Evolutionary conservation across 2,113 vertebrate genomes (phyloP).

Genomic region (Carlito syrichta): DNA sequence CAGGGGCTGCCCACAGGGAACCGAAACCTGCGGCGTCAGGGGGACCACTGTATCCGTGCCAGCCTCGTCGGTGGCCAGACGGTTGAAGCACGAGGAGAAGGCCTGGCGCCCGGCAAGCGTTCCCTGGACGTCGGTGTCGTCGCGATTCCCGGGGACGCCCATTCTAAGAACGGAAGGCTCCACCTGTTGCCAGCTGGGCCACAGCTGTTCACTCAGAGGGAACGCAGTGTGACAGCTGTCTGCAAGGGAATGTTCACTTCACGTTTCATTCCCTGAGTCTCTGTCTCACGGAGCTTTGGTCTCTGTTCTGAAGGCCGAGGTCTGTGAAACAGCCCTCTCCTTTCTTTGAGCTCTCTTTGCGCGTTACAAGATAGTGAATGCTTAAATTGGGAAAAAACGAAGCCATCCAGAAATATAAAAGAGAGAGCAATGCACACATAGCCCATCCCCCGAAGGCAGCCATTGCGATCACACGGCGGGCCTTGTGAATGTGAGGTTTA

Average conservation of each 20-base stretch:
- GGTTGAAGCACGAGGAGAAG: background rate
- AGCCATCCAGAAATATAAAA: background rate
- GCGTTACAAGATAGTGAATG: background rate
- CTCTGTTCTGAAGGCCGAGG: background rate
- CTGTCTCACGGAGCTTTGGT: background rate
- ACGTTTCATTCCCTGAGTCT: background rate
- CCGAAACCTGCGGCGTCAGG: background rate
- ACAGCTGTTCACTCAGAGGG: background rate
- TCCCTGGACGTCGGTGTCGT: rapidly evolving
- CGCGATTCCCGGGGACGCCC: background rate
- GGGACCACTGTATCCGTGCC: background rate
- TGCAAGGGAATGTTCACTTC: rapidly evolving
- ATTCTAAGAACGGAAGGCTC: background rate
- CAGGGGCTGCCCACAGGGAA: background rate
- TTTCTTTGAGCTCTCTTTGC: background rate
- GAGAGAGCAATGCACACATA: background rate
- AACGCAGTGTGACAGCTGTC: background rate
- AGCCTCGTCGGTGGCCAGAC: rapidly evolving
- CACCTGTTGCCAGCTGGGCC: background rate
- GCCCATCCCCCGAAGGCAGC: background rate
- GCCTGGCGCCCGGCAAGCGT: background rate
- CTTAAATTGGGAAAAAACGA: background rate
- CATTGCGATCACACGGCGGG: too few species aligned
- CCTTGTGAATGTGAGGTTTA: background rate
- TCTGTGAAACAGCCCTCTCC: background rate